Percentiles rank a stretch among this genome's conserved stretches.
phyloP scores from a whole-genome alignment of 2,888 invertebrate genomes.

The Sepioteuthis lessoniana region DNA sequence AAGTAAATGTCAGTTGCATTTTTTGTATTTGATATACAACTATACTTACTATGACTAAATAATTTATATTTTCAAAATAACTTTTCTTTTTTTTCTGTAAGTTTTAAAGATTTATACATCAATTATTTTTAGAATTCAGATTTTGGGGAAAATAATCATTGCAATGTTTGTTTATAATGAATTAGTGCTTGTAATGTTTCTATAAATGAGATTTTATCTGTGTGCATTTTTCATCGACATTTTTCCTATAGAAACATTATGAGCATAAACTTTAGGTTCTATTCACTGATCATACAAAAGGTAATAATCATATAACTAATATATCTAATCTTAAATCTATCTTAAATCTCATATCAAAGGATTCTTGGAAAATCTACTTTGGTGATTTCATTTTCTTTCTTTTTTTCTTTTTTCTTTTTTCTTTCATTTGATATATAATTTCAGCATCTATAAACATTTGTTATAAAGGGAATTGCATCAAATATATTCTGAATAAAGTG shows the following conservation, averaged over 20 bases:
- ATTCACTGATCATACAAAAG: not conserved
- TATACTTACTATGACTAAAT: not conserved
- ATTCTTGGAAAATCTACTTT: not conserved
- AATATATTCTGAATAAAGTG: not conserved
- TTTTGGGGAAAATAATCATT: not conserved
- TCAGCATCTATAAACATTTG: not conserved
- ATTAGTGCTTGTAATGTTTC: not conserved
- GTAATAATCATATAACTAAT: not conserved
- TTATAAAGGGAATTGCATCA: not conserved
- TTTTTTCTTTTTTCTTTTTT: constrained; percentile 46
- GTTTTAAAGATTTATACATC: not conserved
- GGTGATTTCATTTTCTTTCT: not conserved
- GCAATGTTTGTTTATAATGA: not conserved
- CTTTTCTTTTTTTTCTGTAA: not conserved
- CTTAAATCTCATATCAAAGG: not conserved
- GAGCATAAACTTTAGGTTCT: not conserved
- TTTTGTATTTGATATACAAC: not conserved
- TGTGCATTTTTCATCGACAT: not conserved
- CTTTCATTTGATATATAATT: not conserved
- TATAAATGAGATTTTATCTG: not conserved
- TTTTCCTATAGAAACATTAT: not conserved
- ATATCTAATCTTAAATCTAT: not conserved
- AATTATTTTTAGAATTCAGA: not conserved
- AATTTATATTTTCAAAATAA: not conserved
- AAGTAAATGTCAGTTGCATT: not conserved